These are phyloP conservation scores for Champsocephalus esox DNA, from an alignment of 2,797 vertebrate genomes.

Conservation along the genomic window DNA sequence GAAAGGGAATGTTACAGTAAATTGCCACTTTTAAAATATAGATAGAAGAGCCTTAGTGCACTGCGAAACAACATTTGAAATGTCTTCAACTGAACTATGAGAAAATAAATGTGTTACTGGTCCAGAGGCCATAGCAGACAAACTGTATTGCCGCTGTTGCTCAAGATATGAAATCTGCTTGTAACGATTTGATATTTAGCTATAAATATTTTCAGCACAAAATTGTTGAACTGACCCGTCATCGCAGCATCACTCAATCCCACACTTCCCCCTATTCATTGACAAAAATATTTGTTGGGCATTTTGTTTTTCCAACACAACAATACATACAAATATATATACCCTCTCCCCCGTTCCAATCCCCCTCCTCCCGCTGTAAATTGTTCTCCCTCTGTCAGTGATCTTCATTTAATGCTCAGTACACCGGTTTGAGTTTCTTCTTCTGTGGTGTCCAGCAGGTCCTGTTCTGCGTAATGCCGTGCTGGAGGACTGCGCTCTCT, in stretches of 20 bases:
- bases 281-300: too few relatives aligned
- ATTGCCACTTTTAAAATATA: not conserved
- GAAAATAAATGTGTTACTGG: not conserved
- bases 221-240: constrained; percentile 2
- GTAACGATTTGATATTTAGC: constrained; percentile 2
- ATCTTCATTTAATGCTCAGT: not conserved
- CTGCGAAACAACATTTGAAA: not conserved
- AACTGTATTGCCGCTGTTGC: not conserved
- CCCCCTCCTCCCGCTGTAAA: too few relatives aligned
- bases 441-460: constrained; percentile 75
- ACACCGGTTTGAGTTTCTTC: constrained; percentile 6
- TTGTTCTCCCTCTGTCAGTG: too few relatives aligned
- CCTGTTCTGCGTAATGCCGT: constrained; percentile 89
- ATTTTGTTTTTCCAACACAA: too few relatives aligned
- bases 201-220: not conserved
- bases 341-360: too few relatives aligned
- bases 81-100: not conserved
- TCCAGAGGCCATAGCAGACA: not conserved
- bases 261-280: too few relatives aligned
- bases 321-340: too few relatives aligned
- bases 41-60: not conserved
- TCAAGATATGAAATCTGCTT: not conserved
- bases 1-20: not conserved
- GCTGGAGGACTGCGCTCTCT: constrained; percentile 95
- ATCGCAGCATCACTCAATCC: constrained; percentile 13